Evolutionary conservation across 35 echinoderm and acorn worm genomes (phyloP), one percentile per base, ranked within the genome.

Genomic region (Amphiura filiformis): DNA sequence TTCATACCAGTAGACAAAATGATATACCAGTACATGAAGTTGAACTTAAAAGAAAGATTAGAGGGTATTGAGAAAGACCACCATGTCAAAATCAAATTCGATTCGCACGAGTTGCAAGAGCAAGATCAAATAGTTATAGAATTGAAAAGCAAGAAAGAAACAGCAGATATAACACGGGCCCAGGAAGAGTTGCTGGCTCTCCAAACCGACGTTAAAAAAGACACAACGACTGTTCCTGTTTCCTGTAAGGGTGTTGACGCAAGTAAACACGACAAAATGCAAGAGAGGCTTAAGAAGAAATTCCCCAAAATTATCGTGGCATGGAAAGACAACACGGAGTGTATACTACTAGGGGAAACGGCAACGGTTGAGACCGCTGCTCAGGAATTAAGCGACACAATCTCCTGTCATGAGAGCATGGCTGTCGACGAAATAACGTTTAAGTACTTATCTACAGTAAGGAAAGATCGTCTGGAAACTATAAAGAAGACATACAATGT

Each of bases 401-500:
- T 70, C 2, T 18, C 61, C 26, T 18, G 15, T 70, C 26, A 70
- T 70, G 61, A 70, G 26, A 15, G 61, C 26, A 70, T 70, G 61
- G 3, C 26, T 4, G 61, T 70, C 1, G 61, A 70, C 26, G 26
- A 30, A 23, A 70, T 70, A 2, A 23, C 61, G 7, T 70, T 70
- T 23, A 23, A 70, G 26, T 70, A 26, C 26, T n/a, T 70, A 23
- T 70, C 61, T 13, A 30, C 15, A 26, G 61, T 70, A 70, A 26
- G 26, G 7, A 70, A 30, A 26, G 61, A 70, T 70, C 17, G 26
- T 2, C 26, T 70, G 28, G 11, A 70, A 15, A 23, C 7, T 11
- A 70, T 70, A 13, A 70, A 70, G 26, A 70, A 84, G 44, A 61
- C 30, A 36, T 65, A 84, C 36, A 70, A 70, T 1, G 82, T 84